These are phyloP conservation scores for Thereva unica DNA, from an alignment of 2,888 invertebrate genomes.

Conservation along the genomic window DNA sequence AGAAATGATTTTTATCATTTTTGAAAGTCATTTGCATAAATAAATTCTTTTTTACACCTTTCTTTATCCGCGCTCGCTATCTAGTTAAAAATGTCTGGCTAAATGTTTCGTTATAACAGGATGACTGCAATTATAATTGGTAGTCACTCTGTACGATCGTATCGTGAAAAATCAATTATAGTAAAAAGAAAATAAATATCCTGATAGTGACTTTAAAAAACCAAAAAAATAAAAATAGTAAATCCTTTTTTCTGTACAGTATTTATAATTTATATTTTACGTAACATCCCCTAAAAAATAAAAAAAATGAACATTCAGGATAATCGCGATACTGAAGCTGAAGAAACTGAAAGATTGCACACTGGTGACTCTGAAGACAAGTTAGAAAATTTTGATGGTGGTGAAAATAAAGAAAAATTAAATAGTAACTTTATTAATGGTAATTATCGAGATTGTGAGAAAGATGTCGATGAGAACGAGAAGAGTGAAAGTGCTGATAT, in stretches of 20 bases:
- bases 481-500: slow-evolving; percentile 52
- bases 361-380: slow-evolving; percentile 17
- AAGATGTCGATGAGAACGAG: slow-evolving; percentile 42
- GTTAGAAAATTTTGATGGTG: not conserved
- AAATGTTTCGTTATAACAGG: slow-evolving; percentile 17
- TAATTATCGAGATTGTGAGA: slow-evolving; percentile 43
- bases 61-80: slow-evolving; percentile 9
- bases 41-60: slow-evolving; percentile 19
- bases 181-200: too few species aligned
- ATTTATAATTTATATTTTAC: too few species aligned
- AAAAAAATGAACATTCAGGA: not conserved
- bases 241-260: too few species aligned
- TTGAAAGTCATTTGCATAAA: slow-evolving; percentile 41
- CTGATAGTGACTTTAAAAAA: too few species aligned
- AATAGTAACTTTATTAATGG: slow-evolving; percentile 37
- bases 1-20: slow-evolving; percentile 22
- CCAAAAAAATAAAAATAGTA: too few species aligned
- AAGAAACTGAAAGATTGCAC: slow-evolving; percentile 34
- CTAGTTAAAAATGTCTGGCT: too few species aligned
- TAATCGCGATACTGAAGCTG: slow-evolving; percentile 25
- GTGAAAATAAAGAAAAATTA: not conserved
- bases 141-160: slow-evolving; percentile 21
- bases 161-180: not conserved
- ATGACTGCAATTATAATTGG: slow-evolving; percentile 16
- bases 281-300: too few species aligned